Conservation (phyloP, 1,140 invertebrate species). For the Bicyclus anynana region DNA sequence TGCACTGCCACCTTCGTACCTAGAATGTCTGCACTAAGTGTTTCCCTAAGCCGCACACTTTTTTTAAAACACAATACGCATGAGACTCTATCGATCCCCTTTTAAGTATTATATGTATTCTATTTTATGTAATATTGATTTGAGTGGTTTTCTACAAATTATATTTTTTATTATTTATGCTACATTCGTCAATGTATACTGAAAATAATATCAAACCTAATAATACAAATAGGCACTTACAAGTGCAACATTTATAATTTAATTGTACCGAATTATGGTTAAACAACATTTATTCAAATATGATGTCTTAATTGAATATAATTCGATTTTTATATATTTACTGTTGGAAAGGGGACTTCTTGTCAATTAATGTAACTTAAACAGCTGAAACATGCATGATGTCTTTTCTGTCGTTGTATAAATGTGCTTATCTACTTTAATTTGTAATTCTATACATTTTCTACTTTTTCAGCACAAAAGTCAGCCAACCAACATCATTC, state of each 20-base stretch:
- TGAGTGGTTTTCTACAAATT: constrained; percentile 3
- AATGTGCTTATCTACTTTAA: constrained; percentile 2
- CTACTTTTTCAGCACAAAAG: constrained; percentile 46
- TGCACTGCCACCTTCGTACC: constrained; percentile 60
- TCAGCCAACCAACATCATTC: constrained; percentile 30
- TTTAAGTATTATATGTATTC: constrained; percentile 21
- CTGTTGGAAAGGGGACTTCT: not conserved
- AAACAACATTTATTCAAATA: too few relatives aligned
- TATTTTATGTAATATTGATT: constrained; percentile 20
- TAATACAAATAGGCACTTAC: too few relatives aligned
- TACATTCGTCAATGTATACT: not conserved
- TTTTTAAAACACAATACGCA: constrained; percentile 44
- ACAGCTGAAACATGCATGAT: constrained; percentile 2
- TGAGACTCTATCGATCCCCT: constrained; percentile 45
- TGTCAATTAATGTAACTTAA: not conserved
- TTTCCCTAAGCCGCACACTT: constrained; percentile 59
- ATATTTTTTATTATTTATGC: constrained; percentile 12
- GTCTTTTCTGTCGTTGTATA: not conserved
- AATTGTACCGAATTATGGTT: too few relatives aligned
- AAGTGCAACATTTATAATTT: too few relatives aligned
- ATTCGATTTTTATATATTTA: too few relatives aligned
- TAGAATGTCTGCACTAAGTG: constrained; percentile 63
- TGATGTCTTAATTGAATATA: too few relatives aligned
- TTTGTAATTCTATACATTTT: not conserved
- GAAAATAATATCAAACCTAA: too few relatives aligned